Evolutionary conservation across 2,113 vertebrate genomes (phyloP), one percentile per base, ranked within the genome.

Genomic region (Zosterops hypoxanthus): DNA sequence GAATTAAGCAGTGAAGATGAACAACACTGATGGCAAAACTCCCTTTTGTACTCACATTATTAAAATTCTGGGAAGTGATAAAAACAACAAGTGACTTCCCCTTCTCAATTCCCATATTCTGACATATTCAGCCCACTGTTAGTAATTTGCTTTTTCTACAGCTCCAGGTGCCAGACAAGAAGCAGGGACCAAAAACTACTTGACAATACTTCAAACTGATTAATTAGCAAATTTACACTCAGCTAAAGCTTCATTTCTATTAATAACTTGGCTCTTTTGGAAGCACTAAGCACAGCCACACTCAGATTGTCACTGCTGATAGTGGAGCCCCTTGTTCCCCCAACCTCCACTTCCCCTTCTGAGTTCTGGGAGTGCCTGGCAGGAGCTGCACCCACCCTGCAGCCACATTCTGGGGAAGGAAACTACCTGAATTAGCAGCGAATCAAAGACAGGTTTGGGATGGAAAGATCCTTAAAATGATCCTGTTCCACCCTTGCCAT

Each of bases 51-150:
- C 25, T 65, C 9, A 7, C 14, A 12, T 28, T 19, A 64, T 33
- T 69, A 19, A 65, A 52, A 69, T 84, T 93, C 36, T 87, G 90
- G 73, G 91, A 95, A 92, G 70, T 10, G 73, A 82, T 12, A 82
- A 39, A 70, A 55, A 8, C 50, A 24, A 17, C 39, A 25, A 75
- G 60, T 14, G 20, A 84, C 81, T 96, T 94, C 94, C 75, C 65
- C 49, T 80, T 78, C 81, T 86, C 84, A 82, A 53, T 87, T 84
- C 81, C 81, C 41, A 36, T 55, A 46, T 79, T 87, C 17, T 71
- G 42, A 15, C 22, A 25, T 3, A 10, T 21, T 44, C 57, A 68
- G 57, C 36, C 13, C 44, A 69, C 11, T 8, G 42, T 41, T 4
- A 64, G 28, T 6, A 60, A 81, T 49, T 68, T 14, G 12, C 33